Base-by-base conservation (phyloP, 2,113 vertebrate species). In the Poecile atricapillus region DNA sequence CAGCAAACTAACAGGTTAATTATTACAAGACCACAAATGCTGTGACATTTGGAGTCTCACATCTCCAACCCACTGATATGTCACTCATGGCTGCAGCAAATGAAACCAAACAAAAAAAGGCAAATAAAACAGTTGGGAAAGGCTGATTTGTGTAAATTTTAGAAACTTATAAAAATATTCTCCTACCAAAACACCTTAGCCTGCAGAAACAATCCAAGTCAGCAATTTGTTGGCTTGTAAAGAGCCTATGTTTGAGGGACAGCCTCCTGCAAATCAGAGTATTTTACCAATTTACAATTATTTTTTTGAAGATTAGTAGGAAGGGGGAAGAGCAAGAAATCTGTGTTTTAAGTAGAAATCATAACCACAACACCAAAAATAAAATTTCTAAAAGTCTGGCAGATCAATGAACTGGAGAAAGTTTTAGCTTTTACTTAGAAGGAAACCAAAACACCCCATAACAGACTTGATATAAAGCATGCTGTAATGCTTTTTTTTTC, bases 311-410 rank as follows among this genome's bases (percentile, higher is more conserved):
- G 27, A 78, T 6, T 9, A 18, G 24, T 4, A 44, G 22, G 23
- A 80, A 44, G 9, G 5, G 1, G 3, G 7, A 55, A 24, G 4
- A 69, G 13, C 0, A 0, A 75, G 78, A 93, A 85, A 35, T 25
- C 14, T n/a, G 13, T 89, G 46, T 13, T 53, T 62, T 43, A 77
- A 58, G 35, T 3, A 84, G 39, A 60, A 71, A 87, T 52, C 15
- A 20, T 14, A 92, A 87, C 33, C 0, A 1, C 50, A 78, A 49
- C 0, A 3, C 64, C 31, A 77, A 82, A 78, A 84, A 64, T 33
- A 37, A 35, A 83, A 63, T 14, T 43, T 53, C 43, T 67, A 60
- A 75, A 87, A 70, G n/a, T 7, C 15, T 59, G 24, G 33, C 59
- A 87, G 28, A 76, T 2, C 27, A 47, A 46, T 9, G n/a, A 86